Conservation (phyloP, 2,113 vertebrate species). For the Polypterus bichir region DNA sequence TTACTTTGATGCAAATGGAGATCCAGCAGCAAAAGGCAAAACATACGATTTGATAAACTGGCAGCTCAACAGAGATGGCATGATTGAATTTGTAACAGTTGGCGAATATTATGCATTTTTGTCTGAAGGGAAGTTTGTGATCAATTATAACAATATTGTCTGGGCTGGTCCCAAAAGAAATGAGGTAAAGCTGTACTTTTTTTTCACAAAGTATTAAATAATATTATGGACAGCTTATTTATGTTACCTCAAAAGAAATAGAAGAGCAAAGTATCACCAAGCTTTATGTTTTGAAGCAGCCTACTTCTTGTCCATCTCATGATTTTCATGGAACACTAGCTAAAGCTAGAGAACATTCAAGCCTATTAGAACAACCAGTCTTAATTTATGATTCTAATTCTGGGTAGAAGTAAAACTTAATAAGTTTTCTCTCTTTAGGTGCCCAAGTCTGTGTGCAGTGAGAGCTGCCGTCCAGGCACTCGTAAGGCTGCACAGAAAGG, state of each 20-base stretch:
- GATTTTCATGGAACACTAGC: no score
- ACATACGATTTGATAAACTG: constrained; percentile 11
- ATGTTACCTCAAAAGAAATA: no score
- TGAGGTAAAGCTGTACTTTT: constrained; percentile 21
- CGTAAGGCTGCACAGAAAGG: constrained; percentile 19
- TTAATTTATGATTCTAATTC: no score
- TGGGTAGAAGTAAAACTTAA: no score
- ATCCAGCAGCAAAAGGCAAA: background rate
- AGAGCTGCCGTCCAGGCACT: constrained; percentile 19
- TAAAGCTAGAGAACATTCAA: no score
- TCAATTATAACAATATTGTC: background rate
- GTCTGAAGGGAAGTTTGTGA: background rate
- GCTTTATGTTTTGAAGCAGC: no score
- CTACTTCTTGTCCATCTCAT: no score
- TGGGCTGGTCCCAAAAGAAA: constrained; percentile 9
- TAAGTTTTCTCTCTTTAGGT: constrained; percentile 4
- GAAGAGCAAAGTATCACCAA: no score
- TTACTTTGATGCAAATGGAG: constrained; percentile 4
- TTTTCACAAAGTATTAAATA: no score
- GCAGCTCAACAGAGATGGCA: background rate
- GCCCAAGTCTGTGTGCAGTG: constrained; percentile 19
- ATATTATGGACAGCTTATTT: no score
- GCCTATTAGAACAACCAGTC: no score
- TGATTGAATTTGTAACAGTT: constrained; percentile 1
- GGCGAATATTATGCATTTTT: constrained; percentile 2